phyloP scores from a whole-genome alignment of 2,888 invertebrate genomes.

The Catotricha subobsoleta region DNA sequence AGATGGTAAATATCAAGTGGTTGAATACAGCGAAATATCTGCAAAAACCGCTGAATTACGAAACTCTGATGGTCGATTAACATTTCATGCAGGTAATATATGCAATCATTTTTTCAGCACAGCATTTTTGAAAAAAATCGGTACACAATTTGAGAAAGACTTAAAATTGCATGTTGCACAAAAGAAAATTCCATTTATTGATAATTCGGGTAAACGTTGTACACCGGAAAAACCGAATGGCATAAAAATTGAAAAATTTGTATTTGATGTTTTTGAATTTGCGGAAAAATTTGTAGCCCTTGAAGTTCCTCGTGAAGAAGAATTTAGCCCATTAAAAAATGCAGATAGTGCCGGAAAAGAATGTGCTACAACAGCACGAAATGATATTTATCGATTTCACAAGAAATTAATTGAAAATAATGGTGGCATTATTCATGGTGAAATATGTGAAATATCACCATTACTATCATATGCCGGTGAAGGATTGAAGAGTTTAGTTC shows the following conservation, averaged over 20 bases:
- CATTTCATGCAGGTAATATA: constrained; percentile 91
- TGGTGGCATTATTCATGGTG: constrained; percentile 52
- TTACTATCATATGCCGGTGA: constrained; percentile 82
- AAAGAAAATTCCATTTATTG: constrained; percentile 86
- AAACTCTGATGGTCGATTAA: constrained; percentile 58
- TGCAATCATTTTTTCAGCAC: constrained; percentile 95
- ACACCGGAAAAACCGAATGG: constrained; percentile 79
- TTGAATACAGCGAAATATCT: constrained; percentile 95
- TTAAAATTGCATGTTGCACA: constrained; percentile 87
- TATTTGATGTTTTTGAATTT: constrained; percentile 96
- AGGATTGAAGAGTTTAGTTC: constrained; percentile 36
- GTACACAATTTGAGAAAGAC: constrained; percentile 48
- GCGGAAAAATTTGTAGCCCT: constrained; percentile 80
- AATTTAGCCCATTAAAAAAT: constrained; percentile 96
- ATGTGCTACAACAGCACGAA: constrained; percentile 72
- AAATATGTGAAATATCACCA: constrained; percentile 78
- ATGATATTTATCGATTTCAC: constrained; percentile 59
- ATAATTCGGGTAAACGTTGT: constrained; percentile 46
- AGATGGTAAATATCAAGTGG: constrained; percentile 75
- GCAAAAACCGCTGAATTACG: constrained; percentile 65
- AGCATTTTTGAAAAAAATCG: constrained; percentile 62
- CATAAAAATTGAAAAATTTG: constrained; percentile 97
- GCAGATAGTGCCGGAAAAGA: constrained; percentile 73
- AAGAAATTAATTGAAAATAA: constrained; percentile 61
- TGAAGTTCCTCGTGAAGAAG: constrained; percentile 78